phyloP scores from a whole-genome alignment of 2,888 invertebrate species.

The Thecophora atra region DNA sequence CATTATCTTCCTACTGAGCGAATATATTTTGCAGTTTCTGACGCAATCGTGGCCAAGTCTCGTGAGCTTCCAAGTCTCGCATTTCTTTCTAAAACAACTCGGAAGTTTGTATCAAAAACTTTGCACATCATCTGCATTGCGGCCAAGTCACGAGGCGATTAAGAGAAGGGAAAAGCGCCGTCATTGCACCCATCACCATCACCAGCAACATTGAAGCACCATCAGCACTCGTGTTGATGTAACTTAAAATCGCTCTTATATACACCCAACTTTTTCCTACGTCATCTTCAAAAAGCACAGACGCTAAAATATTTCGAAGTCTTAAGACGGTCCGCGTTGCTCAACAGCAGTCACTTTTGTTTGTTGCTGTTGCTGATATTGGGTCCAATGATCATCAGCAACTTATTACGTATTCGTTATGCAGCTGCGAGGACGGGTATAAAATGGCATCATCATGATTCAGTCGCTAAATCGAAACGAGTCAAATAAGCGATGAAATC shows the following conservation, averaged over 20 bases:
- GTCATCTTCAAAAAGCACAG: neutral
- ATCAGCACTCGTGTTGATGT: too few species aligned
- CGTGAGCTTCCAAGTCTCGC: neutral
- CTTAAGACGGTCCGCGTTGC: neutral
- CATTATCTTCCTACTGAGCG: too few species aligned
- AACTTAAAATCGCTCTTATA: slow-evolving; percentile 7
- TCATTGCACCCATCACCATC: neutral
- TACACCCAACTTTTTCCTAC: neutral
- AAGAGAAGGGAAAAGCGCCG: neutral
- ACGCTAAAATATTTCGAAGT: neutral
- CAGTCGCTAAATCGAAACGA: neutral
- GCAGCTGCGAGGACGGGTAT: neutral
- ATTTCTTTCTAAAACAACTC: neutral
- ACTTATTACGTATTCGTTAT: slow-evolving; percentile 20
- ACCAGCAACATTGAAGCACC: neutral
- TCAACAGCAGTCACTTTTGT: slow-evolving; percentile 12
- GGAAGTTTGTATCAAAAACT: neutral
- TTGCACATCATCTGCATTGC: slow-evolving; percentile 4
- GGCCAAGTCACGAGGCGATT: neutral
- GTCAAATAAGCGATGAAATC: neutral
- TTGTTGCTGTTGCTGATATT: neutral
- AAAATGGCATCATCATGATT: neutral
- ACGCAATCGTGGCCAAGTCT: too few species aligned
- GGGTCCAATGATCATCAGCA: neutral
- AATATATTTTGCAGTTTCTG: too few species aligned